Base-by-base conservation (phyloP, 2,888 invertebrate species). In the Cataglyphis altisquamis region DNA sequence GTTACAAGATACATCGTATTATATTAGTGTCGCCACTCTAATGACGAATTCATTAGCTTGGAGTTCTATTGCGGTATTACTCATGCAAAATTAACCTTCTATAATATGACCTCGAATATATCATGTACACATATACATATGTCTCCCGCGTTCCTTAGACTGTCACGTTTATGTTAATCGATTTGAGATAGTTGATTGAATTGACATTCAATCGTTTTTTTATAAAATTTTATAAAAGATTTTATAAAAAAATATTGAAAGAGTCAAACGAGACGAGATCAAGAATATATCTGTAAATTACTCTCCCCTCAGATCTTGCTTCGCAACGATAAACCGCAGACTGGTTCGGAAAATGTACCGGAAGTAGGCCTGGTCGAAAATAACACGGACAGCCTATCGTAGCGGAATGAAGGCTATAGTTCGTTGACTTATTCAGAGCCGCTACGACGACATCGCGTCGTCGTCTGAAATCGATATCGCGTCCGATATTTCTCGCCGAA, bases 401-500 rank as follows among this genome's bases (percentile, higher is more conserved):
- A 77, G 55, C 67, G 68, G 29, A 77, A 52, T 67, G 77, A 77
- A 77, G 77, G 77, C 77, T 77, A 55, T 55, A 77, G 77, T 77
- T 77, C 77, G 77, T 77, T 77, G 77, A 77, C 77, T 77, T 77
- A 77, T 77, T 77, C 77, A 77, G 67, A 55, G 29, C 67, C 52
- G 77, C 77, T 67, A 64, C 57, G 72, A 72, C 74, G 64, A 77
- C 45, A 67, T 75, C 67, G 75, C 66, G 66, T 45, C 77, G 77
- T 67, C 75, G 52, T 12, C 39, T 67, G 68, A 77, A 77, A 77
- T 77, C 77, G 77, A 77, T 77, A 77, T 77, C 55, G 67, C 39
- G 68, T 8, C 77, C 39, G 77, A 77, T 77, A 77, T 77, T 77
- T 77, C 67, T 55, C 39, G 77, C 36, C 39, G 52, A 68, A 77